Evolutionary conservation across 2,113 vertebrate genomes (phyloP), one percentile per base, ranked within the genome.

Genomic region (Phainopepla nitens): DNA sequence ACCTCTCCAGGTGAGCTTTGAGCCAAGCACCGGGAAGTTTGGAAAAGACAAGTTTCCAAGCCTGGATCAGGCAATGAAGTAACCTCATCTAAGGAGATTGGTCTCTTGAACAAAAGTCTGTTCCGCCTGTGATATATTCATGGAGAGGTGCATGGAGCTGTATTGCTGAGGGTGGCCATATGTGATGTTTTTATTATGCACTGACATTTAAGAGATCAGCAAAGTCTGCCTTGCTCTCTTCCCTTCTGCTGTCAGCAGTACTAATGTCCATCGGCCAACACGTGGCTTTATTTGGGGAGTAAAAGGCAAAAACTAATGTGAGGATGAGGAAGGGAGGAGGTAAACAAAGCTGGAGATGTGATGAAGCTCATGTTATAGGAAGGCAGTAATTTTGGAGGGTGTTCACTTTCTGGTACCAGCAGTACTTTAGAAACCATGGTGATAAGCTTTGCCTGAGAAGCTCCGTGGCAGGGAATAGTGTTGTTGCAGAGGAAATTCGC

Each of bases 371-470:
- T 72, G 77, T 69, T 89, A 14, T 2, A 75, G 70, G 70, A 88
- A 91, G 62, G 18, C 35, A 11, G 56, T 49, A 65, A 73, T 94
- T 90, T 91, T 94, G 94, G 85, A 76, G 2, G 7, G 47, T 35
- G 61, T 93, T 96, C 90, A 85, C 87, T 80, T 65, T 87, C 73
- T 42, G 4, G 56, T 75, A 91, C 80, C 81, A 76, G 73, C 81
- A 82, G 82, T 65, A 44, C 58, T 93, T 86, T 14, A 94, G 96
- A 90, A 96, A 88, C 91, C 90, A 93, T 91, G 90, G 94, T 96
- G 95, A 96, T 93, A 88, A 96, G 91, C 87, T 88, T 77, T 2
- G 77, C 81, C 70, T 76, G 57, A 66, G 82, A 70, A 86, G 76
- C 90, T 93, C 85, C 0, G 2, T 72, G 58, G 82, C 4, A 3